A percentile compares a stretch with the other conserved stretches of the same genome.
Conservation (phyloP, 2,888 invertebrate species). For the Caenorhabditis doughertyi region DNA sequence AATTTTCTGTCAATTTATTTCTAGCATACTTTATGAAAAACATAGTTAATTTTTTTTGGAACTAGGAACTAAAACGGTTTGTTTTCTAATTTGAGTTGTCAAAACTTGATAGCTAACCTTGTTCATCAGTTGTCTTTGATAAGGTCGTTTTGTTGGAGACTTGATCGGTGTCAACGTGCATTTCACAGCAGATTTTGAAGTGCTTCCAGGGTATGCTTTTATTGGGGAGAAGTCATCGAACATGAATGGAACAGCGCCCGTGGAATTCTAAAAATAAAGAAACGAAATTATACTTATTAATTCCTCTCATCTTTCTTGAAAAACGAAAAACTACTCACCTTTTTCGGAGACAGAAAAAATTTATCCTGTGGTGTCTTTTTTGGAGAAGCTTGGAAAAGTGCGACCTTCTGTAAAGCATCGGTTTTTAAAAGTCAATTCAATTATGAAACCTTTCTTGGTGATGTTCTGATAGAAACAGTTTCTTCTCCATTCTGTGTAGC, state of each 20-base stretch:
- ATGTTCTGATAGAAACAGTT: slow-evolving; percentile 13
- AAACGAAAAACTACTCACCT: background rate
- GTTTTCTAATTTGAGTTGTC: too few relatives aligned
- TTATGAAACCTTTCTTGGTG: slow-evolving; percentile 38
- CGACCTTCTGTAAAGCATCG: too few relatives aligned
- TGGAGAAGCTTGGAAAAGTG: background rate
- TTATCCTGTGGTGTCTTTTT: too few relatives aligned
- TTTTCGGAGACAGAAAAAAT: background rate
- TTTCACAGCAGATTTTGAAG: slow-evolving; percentile 19
- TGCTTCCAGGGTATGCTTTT: slow-evolving; percentile 23
- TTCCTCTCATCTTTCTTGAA: background rate
- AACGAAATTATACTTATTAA: too few relatives aligned
- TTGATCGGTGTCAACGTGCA: slow-evolving; percentile 51
- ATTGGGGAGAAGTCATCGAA: slow-evolving; percentile 47
- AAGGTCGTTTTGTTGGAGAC: slow-evolving; percentile 54
- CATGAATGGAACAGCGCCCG: background rate
- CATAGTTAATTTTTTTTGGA: too few relatives aligned
- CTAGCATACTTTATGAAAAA: too few relatives aligned
- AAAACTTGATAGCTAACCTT: slow-evolving; percentile 6
- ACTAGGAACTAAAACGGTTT: too few relatives aligned
- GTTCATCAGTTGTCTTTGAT: slow-evolving; percentile 33
- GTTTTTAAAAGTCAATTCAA: too few relatives aligned
- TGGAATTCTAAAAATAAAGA: slow-evolving; percentile 27
- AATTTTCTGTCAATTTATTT: too few relatives aligned
- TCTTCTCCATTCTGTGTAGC: background rate